Percentiles rank a stretch among this genome's conserved stretches.
Conservation (phyloP, 2,888 invertebrate genomes). For the Metellina segmentata region DNA sequence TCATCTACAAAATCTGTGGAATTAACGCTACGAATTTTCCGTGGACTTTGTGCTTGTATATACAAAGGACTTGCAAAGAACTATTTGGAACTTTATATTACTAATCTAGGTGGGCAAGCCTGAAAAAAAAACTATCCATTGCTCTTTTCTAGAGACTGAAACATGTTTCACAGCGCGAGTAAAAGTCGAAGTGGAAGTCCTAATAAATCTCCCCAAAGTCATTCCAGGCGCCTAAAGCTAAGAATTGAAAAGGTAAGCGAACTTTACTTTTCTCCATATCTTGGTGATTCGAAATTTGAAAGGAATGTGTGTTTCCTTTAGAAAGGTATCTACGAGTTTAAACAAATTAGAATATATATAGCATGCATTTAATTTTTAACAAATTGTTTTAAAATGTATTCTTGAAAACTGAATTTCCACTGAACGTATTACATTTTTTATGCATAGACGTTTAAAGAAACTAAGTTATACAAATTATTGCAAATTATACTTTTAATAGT, state of each 20-base stretch:
- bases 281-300: too few relatives aligned
- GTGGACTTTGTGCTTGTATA: not conserved
- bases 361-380: too few relatives aligned
- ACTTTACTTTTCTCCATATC: not conserved
- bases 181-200: slow-evolving; percentile 18
- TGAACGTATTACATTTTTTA: too few relatives aligned
- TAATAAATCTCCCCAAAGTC: slow-evolving; percentile 38
- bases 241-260: slow-evolving; percentile 65
- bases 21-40: not conserved
- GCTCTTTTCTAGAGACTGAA: not conserved
- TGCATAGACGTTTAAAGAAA: too few relatives aligned
- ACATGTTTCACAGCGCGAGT: slow-evolving; percentile 54
- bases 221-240: slow-evolving; percentile 41
- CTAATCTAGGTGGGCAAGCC: not conserved
- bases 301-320: too few relatives aligned
- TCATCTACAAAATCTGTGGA: not conserved
- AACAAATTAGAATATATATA: too few relatives aligned
- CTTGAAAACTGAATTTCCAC: too few relatives aligned
- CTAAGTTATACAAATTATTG: too few relatives aligned
- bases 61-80: not conserved
- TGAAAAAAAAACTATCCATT: not conserved
- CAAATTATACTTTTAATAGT: too few relatives aligned
- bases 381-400: too few relatives aligned
- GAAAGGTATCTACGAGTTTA: too few relatives aligned
- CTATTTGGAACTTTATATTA: not conserved